Conservation (phyloP, 2,797 vertebrate genomes). For the Hippopotamyrus pictus region DNA sequence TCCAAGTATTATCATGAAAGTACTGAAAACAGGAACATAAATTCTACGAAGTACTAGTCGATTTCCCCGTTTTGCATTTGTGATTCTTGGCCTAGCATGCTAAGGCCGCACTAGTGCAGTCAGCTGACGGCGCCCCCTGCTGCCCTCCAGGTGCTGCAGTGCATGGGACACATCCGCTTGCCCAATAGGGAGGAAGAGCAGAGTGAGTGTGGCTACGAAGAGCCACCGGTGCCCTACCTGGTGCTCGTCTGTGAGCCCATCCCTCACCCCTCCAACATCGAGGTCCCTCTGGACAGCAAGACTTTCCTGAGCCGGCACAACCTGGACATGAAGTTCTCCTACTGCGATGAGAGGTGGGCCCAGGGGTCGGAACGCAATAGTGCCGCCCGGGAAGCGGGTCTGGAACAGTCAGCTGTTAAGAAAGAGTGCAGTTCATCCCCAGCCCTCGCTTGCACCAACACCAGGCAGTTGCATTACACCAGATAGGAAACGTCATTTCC, state of each 20-base stretch:
- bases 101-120: not conserved
- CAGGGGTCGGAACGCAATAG: not conserved
- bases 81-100: not conserved
- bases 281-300: slow-evolving; percentile 93
- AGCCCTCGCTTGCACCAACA: not conserved
- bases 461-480: not conserved
- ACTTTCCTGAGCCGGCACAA: slow-evolving; percentile 97
- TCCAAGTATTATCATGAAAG: not conserved
- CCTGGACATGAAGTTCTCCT: slow-evolving; percentile 98
- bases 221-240: slow-evolving; percentile 79
- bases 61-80: not conserved
- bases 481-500: not conserved
- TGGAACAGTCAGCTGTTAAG: not conserved
- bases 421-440: not conserved
- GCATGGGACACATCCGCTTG: slow-evolving; percentile 82
- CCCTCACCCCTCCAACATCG: slow-evolving; percentile 96
- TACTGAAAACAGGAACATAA: not conserved
- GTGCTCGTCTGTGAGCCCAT: slow-evolving; percentile 95
- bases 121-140: not conserved
- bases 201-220: slow-evolving; percentile 68
- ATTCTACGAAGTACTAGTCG: not conserved
- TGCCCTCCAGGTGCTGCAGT: slow-evolving; percentile 79
- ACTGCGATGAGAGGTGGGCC: slow-evolving; percentile 93
- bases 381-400: not conserved
- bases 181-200: slow-evolving; percentile 61